These are phyloP conservation scores for Accipiter superciliosus DNA, from an alignment of 2,797 vertebrate genomes.

Conservation along the genomic window DNA sequence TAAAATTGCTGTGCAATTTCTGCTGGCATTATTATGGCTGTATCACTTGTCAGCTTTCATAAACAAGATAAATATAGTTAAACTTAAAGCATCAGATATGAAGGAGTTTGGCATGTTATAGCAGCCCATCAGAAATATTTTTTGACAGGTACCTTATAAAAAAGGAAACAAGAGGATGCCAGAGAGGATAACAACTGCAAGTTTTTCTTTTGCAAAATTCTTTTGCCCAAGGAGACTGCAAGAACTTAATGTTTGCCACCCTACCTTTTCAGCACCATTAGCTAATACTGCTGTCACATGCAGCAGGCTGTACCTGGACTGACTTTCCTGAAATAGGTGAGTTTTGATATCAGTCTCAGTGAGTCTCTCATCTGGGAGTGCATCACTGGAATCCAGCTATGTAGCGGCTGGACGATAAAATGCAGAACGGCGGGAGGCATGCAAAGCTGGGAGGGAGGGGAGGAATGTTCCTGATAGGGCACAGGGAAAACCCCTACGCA, in stretches of 20 bases:
- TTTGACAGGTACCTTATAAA: background rate
- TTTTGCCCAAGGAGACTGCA: background rate
- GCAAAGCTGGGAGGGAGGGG: background rate
- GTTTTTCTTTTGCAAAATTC: background rate
- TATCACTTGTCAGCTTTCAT: conserved; percentile 53
- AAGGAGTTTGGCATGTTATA: conserved; percentile 20
- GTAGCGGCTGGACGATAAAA: background rate
- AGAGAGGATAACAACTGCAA: background rate
- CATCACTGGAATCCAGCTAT: background rate
- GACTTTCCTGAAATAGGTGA: background rate
- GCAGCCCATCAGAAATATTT: conserved; percentile 7
- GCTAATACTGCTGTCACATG: background rate
- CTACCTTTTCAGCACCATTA: background rate
- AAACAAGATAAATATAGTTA: conserved; percentile 57
- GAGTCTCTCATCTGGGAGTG: background rate
- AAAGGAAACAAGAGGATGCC: background rate
- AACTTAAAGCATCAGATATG: conserved; percentile 50
- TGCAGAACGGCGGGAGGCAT: background rate
- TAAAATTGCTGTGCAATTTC: conserved; percentile 55
- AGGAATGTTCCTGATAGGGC: background rate
- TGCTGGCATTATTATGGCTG: conserved; percentile 38
- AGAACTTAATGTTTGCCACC: background rate
- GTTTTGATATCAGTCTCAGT: background rate
- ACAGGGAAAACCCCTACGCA: conserved; percentile 22
- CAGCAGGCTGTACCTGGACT: background rate